phyloP scores from a whole-genome alignment of 2,888 invertebrate genomes.

The Papilio protenor region DNA sequence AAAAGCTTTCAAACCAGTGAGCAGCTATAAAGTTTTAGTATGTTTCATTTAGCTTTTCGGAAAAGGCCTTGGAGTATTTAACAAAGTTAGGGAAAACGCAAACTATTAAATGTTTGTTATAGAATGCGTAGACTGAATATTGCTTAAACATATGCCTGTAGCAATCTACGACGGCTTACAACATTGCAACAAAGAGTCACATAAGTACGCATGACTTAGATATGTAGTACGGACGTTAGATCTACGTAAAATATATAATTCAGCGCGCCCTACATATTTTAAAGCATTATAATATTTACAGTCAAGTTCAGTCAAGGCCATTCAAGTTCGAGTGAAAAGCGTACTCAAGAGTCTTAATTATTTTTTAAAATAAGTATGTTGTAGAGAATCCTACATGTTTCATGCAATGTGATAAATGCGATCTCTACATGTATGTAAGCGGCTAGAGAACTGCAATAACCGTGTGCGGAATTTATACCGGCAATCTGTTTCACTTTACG shows the following conservation, averaged over 20 bases:
- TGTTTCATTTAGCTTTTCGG: not conserved
- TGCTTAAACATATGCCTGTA: not conserved
- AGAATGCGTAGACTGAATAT: not conserved
- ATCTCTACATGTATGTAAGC: not conserved
- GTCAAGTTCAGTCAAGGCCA: too few species aligned
- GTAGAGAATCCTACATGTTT: too few species aligned
- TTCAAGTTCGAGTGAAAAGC: not conserved
- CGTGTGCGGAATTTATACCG: not conserved
- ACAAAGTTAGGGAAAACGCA: not conserved
- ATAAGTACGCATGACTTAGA: not conserved
- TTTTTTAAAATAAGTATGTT: too few species aligned
- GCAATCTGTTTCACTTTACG: constrained; percentile 4
- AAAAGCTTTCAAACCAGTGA: not conserved
- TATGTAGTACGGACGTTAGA: not conserved
- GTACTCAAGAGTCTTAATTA: not conserved
- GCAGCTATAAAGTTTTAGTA: not conserved
- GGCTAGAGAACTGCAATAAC: not conserved
- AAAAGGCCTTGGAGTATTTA: not conserved
- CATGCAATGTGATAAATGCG: too few species aligned
- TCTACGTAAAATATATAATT: not conserved
- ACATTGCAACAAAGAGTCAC: not conserved
- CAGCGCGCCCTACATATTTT: not conserved
- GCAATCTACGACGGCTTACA: not conserved
- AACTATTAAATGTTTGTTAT: not conserved
- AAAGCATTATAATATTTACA: too few species aligned